These are phyloP conservation scores for Vulpes lagopus DNA, from an alignment of 2,113 vertebrate genomes.

Conservation along the genomic window DNA sequence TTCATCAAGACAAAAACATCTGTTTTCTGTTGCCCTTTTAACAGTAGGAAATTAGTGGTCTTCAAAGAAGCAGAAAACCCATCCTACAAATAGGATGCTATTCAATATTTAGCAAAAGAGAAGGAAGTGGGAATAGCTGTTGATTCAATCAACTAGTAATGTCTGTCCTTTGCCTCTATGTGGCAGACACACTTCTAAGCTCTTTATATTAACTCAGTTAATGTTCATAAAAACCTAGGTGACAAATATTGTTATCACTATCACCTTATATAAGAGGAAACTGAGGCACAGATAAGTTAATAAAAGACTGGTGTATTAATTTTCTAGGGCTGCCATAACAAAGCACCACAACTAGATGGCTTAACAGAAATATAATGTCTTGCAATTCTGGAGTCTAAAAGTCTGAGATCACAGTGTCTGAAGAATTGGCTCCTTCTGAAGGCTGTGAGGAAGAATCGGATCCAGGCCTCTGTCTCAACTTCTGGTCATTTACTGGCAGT, in stretches of 20 bases:
- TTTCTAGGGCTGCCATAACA: not conserved
- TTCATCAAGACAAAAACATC: not conserved
- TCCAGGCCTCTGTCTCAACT: not conserved
- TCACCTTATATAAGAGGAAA: not conserved
- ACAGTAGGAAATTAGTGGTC: not conserved
- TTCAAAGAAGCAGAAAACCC: not conserved
- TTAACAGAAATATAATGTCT: not conserved
- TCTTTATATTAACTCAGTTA: not conserved
- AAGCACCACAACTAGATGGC: not conserved
- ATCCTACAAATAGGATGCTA: not conserved
- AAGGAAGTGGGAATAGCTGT: not conserved
- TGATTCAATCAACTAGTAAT: not conserved
- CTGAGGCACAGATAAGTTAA: not conserved
- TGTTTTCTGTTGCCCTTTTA: not conserved
- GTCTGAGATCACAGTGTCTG: not conserved
- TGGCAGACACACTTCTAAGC: not conserved
- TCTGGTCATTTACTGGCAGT: not conserved
- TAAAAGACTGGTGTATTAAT: not conserved
- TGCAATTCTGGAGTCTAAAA: not conserved
- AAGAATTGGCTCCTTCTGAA: not conserved
- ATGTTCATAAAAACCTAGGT: constrained; percentile 8
- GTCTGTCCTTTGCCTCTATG: not conserved
- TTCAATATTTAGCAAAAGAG: not conserved
- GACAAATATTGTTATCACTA: not conserved
- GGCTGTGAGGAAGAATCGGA: not conserved